Conservation (phyloP, 2,113 vertebrate species). For the Charina bottae region DNA sequence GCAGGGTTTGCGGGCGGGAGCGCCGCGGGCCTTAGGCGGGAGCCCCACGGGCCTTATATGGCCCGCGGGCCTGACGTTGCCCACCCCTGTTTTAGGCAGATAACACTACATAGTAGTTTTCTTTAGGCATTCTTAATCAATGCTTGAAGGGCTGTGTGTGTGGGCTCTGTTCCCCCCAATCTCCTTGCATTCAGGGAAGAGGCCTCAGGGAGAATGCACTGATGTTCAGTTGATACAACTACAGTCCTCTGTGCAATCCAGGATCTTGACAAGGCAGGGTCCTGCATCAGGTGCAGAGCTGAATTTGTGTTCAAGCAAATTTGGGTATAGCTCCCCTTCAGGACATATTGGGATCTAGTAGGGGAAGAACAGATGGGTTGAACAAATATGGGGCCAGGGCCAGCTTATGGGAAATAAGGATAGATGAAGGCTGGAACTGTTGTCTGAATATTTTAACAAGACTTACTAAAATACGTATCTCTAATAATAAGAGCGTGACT, state of each 20-base stretch:
- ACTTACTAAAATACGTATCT: not conserved
- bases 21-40: too few species aligned
- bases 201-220: too few species aligned
- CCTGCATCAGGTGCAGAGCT: not conserved
- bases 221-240: too few species aligned
- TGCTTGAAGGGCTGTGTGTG: not conserved
- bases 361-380: not conserved
- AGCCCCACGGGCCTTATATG: too few species aligned
- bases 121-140: not conserved
- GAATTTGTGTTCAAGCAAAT: not conserved
- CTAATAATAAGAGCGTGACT: not conserved
- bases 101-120: not conserved
- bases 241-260: too few species aligned
- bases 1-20: too few species aligned
- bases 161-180: not conserved
- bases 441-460: not conserved
- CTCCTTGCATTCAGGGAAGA: not conserved
- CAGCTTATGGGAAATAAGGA: not conserved
- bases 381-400: not conserved
- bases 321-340: not conserved
- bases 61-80: too few species aligned
- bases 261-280: not conserved
- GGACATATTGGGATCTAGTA: not conserved
- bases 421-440: not conserved
- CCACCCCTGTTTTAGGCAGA: too few species aligned